Percentiles rank a stretch among this genome's conserved stretches.
These are phyloP conservation scores for Mormyrus hasselquistii DNA, from an alignment of 2,797 vertebrate species.

Conservation along the genomic window DNA sequence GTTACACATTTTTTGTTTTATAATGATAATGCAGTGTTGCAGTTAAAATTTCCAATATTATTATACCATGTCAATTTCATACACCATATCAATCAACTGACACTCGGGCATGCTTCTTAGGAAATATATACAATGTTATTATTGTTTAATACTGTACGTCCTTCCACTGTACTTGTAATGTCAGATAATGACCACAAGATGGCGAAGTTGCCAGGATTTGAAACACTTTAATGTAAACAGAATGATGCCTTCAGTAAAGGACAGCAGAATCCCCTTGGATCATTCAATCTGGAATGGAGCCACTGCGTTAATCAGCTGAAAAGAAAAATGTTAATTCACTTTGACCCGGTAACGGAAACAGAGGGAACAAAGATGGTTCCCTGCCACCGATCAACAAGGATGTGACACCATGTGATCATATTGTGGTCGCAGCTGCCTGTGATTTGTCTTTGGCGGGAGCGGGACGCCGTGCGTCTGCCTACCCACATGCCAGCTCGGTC, in stretches of 20 bases:
- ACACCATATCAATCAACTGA: background rate
- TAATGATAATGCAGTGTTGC: background rate
- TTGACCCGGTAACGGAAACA: background rate
- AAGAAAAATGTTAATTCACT: background rate
- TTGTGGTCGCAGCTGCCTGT: constrained; percentile 4
- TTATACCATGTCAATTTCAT: background rate
- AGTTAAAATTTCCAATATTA: background rate
- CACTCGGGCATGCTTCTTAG: background rate
- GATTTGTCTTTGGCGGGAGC: background rate
- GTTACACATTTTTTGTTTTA: background rate
- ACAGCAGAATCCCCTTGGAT: background rate
- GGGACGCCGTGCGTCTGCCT: background rate
- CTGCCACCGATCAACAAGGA: background rate
- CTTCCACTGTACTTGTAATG: background rate
- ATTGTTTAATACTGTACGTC: background rate
- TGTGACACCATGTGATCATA: background rate
- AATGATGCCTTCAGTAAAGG: background rate
- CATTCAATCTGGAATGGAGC: background rate
- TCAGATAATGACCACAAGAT: background rate
- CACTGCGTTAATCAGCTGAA: background rate
- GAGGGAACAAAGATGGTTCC: background rate
- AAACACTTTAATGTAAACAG: background rate
- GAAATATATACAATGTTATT: background rate
- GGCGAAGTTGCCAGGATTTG: background rate
- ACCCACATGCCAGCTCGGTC: background rate